phyloP scores from a whole-genome alignment of 1,140 invertebrate genomes.

The Globodera rostochiensis region DNA sequence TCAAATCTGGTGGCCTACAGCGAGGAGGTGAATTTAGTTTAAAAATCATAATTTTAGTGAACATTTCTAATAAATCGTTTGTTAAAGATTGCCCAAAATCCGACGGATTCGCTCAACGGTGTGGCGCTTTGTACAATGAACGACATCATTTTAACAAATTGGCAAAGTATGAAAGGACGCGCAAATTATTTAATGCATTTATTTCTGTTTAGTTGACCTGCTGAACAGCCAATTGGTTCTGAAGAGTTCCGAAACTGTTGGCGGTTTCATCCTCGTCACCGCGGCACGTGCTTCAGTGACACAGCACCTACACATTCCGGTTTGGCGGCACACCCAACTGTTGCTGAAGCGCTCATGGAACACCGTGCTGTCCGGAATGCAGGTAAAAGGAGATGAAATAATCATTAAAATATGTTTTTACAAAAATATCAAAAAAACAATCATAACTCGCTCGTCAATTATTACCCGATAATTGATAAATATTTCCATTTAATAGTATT shows the following conservation, averaged over 20 bases:
- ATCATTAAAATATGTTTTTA: conserved; percentile 1
- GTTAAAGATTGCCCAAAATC: conserved; percentile 70
- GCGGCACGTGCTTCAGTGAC: conserved; percentile 91
- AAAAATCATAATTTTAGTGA: neutral
- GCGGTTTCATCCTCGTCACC: conserved; percentile 92
- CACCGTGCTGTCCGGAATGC: conserved; percentile 89
- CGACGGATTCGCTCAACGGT: conserved; percentile 74
- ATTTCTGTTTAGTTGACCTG: conserved; percentile 76
- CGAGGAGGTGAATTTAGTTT: conserved; percentile 65
- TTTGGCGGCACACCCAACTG: conserved; percentile 84
- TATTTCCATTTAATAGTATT: neutral
- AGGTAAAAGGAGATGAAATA: conserved; percentile 16
- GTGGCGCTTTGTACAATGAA: conserved; percentile 82
- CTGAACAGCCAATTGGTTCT: conserved; percentile 93
- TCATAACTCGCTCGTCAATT: too few species aligned
- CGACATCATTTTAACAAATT: conserved; percentile 86
- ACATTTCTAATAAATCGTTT: neutral
- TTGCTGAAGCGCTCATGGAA: conserved; percentile 93
- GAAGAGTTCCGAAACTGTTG: conserved; percentile 86
- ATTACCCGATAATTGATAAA: neutral
- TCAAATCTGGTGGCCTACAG: conserved; percentile 66
- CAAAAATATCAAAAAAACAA: too few species aligned
- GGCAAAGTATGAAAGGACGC: conserved; percentile 76
- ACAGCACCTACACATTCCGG: conserved; percentile 84
- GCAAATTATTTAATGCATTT: conserved; percentile 16